Percentiles rank a stretch among this genome's conserved stretches.
These are phyloP conservation scores for Caenorhabditis sp. DNA, from an alignment of 2,888 invertebrate genomes.

Conservation along the genomic window DNA sequence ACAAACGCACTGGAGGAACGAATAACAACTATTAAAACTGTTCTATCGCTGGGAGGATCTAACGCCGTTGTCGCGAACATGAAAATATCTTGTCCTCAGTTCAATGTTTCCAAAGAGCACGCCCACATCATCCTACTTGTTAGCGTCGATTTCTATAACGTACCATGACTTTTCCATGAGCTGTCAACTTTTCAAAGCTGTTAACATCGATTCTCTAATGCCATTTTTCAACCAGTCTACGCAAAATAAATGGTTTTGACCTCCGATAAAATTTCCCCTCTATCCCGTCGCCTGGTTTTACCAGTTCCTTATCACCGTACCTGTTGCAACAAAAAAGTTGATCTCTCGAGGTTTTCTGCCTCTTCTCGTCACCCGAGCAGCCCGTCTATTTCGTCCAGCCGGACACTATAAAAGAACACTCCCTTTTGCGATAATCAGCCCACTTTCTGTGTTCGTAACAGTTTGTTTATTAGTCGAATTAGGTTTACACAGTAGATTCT, in stretches of 20 bases:
- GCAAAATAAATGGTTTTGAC: too few species aligned
- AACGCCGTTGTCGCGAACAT: conserved; percentile 54
- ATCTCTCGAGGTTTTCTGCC: too few species aligned
- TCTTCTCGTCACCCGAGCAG: too few species aligned
- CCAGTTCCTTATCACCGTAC: too few species aligned
- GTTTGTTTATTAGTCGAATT: background rate
- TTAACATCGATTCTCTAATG: background rate
- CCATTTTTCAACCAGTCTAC: too few species aligned
- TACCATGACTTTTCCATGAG: conserved; percentile 36
- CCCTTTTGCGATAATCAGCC: background rate
- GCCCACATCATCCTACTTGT: conserved; percentile 63
- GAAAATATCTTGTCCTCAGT: conserved; percentile 57
- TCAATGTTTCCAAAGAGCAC: conserved; percentile 64
- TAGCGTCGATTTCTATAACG: conserved; percentile 53
- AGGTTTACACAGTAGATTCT: background rate
- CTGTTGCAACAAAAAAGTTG: too few species aligned
- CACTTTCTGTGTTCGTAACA: too few species aligned
- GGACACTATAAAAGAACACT: too few species aligned
- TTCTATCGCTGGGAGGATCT: conserved; percentile 41
- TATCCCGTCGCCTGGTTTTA: too few species aligned
- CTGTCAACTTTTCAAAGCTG: background rate
- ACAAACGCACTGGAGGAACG: conserved; percentile 58
- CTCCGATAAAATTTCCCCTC: too few species aligned
- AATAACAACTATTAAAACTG: conserved; percentile 45
- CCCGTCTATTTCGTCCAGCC: too few species aligned